phyloP scores from a whole-genome alignment of 2,888 invertebrate species.

The Agrypnus murinus region DNA sequence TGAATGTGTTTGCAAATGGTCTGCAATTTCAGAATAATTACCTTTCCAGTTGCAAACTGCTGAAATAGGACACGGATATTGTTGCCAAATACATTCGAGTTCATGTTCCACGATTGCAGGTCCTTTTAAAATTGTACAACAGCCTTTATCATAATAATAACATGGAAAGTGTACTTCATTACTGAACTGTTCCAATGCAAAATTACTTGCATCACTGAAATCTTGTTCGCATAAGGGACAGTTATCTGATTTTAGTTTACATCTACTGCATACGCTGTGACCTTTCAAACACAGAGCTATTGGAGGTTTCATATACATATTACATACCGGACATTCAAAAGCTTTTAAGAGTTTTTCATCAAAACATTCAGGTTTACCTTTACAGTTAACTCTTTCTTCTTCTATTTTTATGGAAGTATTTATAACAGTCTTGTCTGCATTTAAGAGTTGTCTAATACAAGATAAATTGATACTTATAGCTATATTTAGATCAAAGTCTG shows the following conservation, averaged over 20 bases:
- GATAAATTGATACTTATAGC: slow-evolving; percentile 58
- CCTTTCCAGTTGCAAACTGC: slow-evolving; percentile 54
- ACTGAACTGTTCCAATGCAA: slow-evolving; percentile 64
- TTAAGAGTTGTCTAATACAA: slow-evolving; percentile 60
- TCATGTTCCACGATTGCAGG: slow-evolving; percentile 61
- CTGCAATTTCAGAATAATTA: slow-evolving; percentile 48
- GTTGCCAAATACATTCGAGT: slow-evolving; percentile 60
- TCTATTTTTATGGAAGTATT: slow-evolving; percentile 42
- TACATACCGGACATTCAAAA: slow-evolving; percentile 67
- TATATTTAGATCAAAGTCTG: slow-evolving; percentile 39
- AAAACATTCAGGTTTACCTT: slow-evolving; percentile 56
- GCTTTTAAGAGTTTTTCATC: slow-evolving; percentile 62
- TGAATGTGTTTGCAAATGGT: slow-evolving; percentile 49
- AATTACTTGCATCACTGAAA: slow-evolving; percentile 65
- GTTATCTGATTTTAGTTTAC: slow-evolving; percentile 62
- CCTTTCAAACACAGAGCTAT: slow-evolving; percentile 66
- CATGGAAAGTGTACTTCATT: slow-evolving; percentile 64
- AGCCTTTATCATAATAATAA: slow-evolving; percentile 62
- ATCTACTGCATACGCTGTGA: slow-evolving; percentile 65
- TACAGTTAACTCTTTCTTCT: slow-evolving; percentile 45
- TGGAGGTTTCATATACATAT: slow-evolving; percentile 65
- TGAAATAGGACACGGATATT: slow-evolving; percentile 62
- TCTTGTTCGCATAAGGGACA: slow-evolving; percentile 64
- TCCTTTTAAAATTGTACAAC: slow-evolving; percentile 58
- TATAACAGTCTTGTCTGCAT: slow-evolving; percentile 30